A percentile compares a stretch with the other conserved stretches of the same genome.
Conservation (phyloP, 2,888 invertebrate genomes). For the Cerastoderma edule region DNA sequence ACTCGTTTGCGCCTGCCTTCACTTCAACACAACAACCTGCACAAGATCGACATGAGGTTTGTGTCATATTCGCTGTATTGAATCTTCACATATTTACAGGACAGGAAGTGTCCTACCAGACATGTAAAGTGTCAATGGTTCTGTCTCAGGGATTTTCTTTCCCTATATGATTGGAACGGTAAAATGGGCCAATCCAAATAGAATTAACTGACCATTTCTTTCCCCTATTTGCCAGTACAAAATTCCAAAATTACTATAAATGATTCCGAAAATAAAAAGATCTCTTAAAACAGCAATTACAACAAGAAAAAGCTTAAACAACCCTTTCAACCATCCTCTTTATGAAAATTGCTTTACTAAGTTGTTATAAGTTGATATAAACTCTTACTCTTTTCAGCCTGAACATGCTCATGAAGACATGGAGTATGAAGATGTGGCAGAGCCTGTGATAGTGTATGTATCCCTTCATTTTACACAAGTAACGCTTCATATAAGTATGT, state of each 20-base stretch:
- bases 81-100: background rate
- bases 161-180: too few species aligned
- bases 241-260: background rate
- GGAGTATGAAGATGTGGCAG: background rate
- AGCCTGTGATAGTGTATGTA: background rate
- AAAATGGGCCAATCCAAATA: too few species aligned
- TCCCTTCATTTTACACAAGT: too few species aligned
- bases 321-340: background rate
- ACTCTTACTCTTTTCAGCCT: background rate
- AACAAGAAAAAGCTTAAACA: background rate
- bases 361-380: background rate
- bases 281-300: background rate
- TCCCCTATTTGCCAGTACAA: background rate
- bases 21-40: constrained; percentile 16
- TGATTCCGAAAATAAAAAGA: background rate
- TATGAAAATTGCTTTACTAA: background rate
- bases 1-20: constrained; percentile 8
- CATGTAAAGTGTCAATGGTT: background rate
- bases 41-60: background rate
- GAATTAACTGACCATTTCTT: too few species aligned
- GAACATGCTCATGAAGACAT: background rate
- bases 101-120: background rate
- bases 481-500: too few species aligned
- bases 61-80: background rate
- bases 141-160: background rate